A percentile compares a stretch with the other conserved stretches of the same genome.
phyloP scores from a whole-genome alignment of 2,113 vertebrate genomes.

The cattle (Bos taurus) region ARS-UCD2.0 NC_037342.1:74574501-74575000 shows the following conservation, averaged over 20 bases:
- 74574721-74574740: background rate
- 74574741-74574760: background rate
- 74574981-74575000: background rate
- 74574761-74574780: background rate
- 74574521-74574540: background rate
- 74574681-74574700: background rate
- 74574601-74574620: background rate
- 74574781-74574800: background rate
- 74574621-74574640: background rate
- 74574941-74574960: accelerated
- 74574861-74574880: background rate
- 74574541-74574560: background rate
- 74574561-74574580: background rate
- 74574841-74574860: background rate
- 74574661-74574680: background rate
- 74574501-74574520: background rate
- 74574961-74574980: background rate
- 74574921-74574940: background rate
- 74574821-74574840: background rate
- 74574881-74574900: background rate
- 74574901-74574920: background rate
- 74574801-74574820: background rate
- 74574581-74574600: background rate
- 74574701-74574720: background rate
- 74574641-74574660: background rate